Percentiles rank a stretch among this genome's conserved stretches.
phyloP scores from a whole-genome alignment of 2,113 vertebrate species.

The Muntiacus muntjak region DNA sequence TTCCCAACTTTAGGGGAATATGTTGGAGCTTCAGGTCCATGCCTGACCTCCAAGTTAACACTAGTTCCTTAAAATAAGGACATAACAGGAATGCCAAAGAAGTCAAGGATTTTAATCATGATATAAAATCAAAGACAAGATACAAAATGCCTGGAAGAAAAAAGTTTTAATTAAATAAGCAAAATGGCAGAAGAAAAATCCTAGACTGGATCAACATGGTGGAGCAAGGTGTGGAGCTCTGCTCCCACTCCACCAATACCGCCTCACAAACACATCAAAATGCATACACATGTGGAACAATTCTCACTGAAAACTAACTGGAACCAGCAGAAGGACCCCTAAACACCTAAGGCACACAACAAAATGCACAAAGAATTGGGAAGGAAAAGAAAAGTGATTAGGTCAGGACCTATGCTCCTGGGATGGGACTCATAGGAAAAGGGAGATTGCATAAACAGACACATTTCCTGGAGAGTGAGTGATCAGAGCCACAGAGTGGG shows the following conservation, averaged over 20 bases:
- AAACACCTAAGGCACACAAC: neutral
- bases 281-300: neutral
- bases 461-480: neutral
- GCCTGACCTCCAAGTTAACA: constrained; percentile 22
- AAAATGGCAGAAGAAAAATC: neutral
- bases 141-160: neutral
- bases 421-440: neutral
- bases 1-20: constrained; percentile 36
- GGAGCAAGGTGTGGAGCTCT: neutral
- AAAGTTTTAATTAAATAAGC: neutral
- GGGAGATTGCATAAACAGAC: neutral
- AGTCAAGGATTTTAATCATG: neutral
- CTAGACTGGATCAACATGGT: neutral
- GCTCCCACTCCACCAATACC: neutral
- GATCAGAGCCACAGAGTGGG: neutral
- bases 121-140: neutral
- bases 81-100: neutral
- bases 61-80: constrained; percentile 15
- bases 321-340: neutral
- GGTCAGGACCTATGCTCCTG: neutral
- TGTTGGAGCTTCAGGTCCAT: neutral
- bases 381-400: neutral
- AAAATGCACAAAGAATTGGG: neutral
- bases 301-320: neutral
- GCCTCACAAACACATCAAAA: neutral